A percentile compares a stretch with the other conserved stretches of the same genome.
phyloP scores from a whole-genome alignment of 23 tunicate species.

The Ascidia mentula region DNA sequence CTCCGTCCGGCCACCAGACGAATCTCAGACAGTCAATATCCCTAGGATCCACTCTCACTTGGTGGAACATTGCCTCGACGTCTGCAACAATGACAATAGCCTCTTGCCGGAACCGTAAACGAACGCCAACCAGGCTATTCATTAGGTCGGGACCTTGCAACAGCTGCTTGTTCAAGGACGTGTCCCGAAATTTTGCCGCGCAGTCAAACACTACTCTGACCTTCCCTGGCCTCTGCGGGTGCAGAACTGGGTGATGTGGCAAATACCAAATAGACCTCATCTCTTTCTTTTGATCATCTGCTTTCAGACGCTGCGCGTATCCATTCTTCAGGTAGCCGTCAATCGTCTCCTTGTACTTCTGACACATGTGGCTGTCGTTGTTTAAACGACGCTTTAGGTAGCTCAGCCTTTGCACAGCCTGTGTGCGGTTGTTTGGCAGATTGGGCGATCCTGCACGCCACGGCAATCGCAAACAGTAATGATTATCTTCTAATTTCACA shows the following conservation, averaged over 20 bases:
- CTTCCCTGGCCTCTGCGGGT: not conserved
- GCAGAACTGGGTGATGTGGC: not conserved
- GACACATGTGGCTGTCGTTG: not conserved
- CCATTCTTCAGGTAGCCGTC: not conserved
- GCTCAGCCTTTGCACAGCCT: not conserved
- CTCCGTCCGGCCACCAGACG: too few relatives aligned
- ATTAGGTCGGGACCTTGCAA: not conserved
- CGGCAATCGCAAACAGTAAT: not conserved
- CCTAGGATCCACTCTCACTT: too few relatives aligned
- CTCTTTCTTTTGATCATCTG: not conserved
- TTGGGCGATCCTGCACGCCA: conserved; percentile 9
- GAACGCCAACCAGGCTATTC: not conserved
- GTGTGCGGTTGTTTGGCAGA: not conserved
- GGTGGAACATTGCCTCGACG: not conserved
- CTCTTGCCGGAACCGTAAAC: not conserved
- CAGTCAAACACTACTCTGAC: too few relatives aligned
- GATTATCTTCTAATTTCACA: not conserved
- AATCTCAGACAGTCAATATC: too few relatives aligned
- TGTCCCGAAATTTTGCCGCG: too few relatives aligned
- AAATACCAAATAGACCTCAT: not conserved
- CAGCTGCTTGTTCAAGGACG: not conserved
- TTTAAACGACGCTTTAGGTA: not conserved
- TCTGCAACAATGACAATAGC: not conserved
- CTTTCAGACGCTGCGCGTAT: not conserved
- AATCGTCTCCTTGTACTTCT: conserved; percentile 8